Percentiles rank a stretch among this genome's conserved stretches.
Conservation (phyloP, 2,113 vertebrate species). For the Nycticorax nycticorax region DNA sequence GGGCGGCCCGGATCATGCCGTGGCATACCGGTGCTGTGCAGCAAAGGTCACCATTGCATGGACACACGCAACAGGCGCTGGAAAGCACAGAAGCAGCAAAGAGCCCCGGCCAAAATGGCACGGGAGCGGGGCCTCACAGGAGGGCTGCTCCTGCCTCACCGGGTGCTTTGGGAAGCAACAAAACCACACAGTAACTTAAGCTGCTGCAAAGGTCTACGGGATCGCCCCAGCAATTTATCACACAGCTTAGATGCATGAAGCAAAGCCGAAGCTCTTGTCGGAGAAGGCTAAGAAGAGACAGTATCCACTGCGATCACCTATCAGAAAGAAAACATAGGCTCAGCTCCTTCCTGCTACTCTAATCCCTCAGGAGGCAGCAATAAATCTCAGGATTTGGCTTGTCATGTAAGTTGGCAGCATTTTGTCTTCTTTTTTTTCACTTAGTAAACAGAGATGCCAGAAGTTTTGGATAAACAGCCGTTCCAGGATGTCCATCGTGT, state of each 20-base stretch:
- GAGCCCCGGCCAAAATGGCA: neutral
- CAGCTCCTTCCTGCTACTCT: neutral
- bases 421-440: neutral
- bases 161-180: neutral
- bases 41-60: neutral
- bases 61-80: neutral
- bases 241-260: neutral
- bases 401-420: neutral
- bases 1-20: neutral
- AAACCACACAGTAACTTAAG: neutral
- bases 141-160: neutral
- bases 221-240: neutral
- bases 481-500: neutral
- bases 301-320: neutral
- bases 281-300: neutral
- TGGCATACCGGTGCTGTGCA: neutral
- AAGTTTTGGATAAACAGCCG: neutral
- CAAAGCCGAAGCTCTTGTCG: neutral
- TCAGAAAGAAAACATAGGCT: neutral
- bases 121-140: rapidly evolving
- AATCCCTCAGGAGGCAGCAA: conserved; percentile 9
- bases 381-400: conserved; percentile 35
- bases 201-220: neutral
- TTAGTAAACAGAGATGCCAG: neutral
- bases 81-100: neutral